A percentile compares a stretch with the other conserved stretches of the same genome.
These are phyloP conservation scores for Syngnathus scovelli DNA, from an alignment of 2,113 vertebrate genomes.

Conservation along the genomic window DNA sequence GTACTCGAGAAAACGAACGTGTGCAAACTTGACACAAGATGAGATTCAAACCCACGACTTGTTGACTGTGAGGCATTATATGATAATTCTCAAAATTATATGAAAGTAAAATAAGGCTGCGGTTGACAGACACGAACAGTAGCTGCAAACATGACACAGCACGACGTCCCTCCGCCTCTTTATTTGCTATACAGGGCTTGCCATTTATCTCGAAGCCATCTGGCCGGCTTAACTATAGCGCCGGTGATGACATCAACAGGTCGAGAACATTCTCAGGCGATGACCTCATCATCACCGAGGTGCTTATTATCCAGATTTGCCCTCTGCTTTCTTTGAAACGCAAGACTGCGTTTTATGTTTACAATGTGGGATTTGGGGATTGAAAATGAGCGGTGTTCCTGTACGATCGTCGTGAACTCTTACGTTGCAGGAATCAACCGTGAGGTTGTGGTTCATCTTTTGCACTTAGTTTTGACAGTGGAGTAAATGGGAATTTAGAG, in stretches of 20 bases:
- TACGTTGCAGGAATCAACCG: neutral
- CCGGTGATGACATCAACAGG: conserved; percentile 60
- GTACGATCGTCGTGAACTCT: conserved; percentile 26
- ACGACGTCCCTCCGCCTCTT: conserved; percentile 16
- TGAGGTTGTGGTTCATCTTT: neutral
- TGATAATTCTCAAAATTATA: neutral
- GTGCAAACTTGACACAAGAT: neutral
- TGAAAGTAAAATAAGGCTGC: neutral
- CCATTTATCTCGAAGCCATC: conserved; percentile 44
- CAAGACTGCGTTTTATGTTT: conserved; percentile 26
- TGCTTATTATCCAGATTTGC: conserved; percentile 59
- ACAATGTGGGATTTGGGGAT: conserved; percentile 29
- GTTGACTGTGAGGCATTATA: neutral
- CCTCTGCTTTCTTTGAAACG: conserved; percentile 37
- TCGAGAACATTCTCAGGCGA: conserved; percentile 53
- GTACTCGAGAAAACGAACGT: neutral
- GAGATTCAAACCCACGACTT: neutral
- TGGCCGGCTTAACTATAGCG: conserved; percentile 42
- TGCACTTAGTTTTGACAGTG: neutral
- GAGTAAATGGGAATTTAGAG: no score
- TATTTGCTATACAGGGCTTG: conserved; percentile 30
- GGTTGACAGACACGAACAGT: conserved; percentile 2
- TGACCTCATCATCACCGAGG: conserved; percentile 46
- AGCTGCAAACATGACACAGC: conserved; percentile 28
- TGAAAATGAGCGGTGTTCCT: conserved; percentile 23